Evolutionary conservation across 2,113 vertebrate genomes (phyloP).

Genomic region (Bos javanicus): DNA sequence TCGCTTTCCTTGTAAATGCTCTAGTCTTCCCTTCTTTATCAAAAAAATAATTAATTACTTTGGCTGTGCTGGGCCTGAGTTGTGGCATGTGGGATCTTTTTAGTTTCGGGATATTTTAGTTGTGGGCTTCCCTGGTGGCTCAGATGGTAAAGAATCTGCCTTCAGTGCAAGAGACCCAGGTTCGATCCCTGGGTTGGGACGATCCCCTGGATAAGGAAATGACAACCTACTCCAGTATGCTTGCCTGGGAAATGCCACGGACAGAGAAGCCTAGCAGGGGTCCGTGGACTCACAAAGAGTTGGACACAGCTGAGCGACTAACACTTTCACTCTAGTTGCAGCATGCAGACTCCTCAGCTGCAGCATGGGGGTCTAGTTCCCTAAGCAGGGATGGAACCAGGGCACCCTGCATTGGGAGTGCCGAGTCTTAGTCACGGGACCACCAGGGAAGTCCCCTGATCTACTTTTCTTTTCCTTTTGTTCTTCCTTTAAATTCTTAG

Average conservation of each 20-base stretch:
- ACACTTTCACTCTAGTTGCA: rapidly evolving
- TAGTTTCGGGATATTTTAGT: background rate
- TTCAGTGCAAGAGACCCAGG: background rate
- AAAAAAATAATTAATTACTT: background rate
- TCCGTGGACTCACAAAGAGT: background rate
- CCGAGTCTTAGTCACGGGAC: background rate
- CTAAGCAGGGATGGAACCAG: background rate
- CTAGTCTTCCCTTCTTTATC: background rate
- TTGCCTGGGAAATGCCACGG: background rate
- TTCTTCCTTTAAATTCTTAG: background rate
- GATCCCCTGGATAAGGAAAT: background rate
- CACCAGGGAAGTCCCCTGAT: background rate
- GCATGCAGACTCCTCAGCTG: background rate
- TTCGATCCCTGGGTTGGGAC: background rate
- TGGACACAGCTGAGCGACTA: background rate
- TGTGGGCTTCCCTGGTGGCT: background rate
- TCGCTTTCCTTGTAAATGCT: background rate
- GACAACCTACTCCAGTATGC: background rate
- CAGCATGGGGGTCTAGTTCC: background rate
- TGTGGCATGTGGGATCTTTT: background rate
- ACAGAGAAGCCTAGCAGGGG: background rate
- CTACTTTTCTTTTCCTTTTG: background rate
- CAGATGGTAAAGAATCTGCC: background rate
- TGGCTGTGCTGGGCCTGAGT: background rate
- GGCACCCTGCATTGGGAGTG: background rate